Percentiles rank a stretch among this genome's conserved stretches.
Conservation (phyloP, 2,113 vertebrate genomes). For the Campylomormyrus numenius region DNA sequence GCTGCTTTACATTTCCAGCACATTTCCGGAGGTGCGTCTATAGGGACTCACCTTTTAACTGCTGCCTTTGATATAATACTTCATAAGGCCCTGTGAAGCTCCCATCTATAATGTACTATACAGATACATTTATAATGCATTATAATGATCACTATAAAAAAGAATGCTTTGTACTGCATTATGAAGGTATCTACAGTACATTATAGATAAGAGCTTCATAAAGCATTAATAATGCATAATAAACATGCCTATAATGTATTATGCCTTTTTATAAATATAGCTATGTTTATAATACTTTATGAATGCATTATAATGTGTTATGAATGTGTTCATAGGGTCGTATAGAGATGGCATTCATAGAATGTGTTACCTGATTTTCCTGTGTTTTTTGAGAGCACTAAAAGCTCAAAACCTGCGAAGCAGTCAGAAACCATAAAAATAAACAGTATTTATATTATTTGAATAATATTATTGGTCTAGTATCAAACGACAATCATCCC, state of each 20-base stretch:
- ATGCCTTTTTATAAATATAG: background rate
- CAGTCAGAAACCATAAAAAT: slow-evolving; percentile 18
- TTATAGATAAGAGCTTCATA: too few species aligned
- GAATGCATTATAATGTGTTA: background rate
- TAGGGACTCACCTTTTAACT: background rate
- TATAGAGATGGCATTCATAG: background rate
- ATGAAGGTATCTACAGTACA: too few species aligned
- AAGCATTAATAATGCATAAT: too few species aligned
- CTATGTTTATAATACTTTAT: background rate
- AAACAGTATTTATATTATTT: slow-evolving; percentile 20
- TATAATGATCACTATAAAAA: too few species aligned
- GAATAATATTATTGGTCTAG: slow-evolving; percentile 20
- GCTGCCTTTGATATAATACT: background rate
- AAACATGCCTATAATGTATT: too few species aligned
- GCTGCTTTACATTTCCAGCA: background rate
- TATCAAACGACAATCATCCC: slow-evolving; percentile 18
- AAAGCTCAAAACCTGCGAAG: background rate
- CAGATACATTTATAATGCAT: background rate
- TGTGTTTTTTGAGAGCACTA: background rate
- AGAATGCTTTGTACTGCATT: too few species aligned
- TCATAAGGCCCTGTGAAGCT: too few species aligned
- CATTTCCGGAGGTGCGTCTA: background rate
- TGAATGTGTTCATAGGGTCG: background rate
- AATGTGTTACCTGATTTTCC: background rate
- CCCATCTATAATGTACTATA: too few species aligned